Evolutionary conservation across 2,888 invertebrate species (phyloP).

Genomic region (Dynastes maya): DNA sequence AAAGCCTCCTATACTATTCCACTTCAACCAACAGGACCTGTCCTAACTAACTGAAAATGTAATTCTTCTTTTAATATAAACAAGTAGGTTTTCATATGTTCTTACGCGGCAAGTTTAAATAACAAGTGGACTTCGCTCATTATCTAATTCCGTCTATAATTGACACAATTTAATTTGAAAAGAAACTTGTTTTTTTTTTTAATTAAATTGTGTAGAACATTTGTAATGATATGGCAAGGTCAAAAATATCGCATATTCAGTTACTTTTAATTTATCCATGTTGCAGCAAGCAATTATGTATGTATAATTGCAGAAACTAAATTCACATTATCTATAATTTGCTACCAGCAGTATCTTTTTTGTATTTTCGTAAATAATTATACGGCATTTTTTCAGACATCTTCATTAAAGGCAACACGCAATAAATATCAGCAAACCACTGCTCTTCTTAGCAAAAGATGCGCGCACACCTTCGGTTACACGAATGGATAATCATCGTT

Average conservation of each 20-base stretch:
- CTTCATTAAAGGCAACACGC: conserved; percentile 35
- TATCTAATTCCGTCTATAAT: too few species aligned
- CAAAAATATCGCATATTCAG: not conserved
- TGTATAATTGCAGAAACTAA: conserved; percentile 6
- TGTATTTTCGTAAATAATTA: conserved; percentile 4
- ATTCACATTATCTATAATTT: conserved; percentile 19
- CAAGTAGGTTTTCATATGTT: too few species aligned
- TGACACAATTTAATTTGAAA: too few species aligned
- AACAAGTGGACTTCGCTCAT: too few species aligned
- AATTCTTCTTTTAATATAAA: too few species aligned
- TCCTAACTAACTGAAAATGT: too few species aligned
- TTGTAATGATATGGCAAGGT: too few species aligned
- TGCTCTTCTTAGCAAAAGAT: conserved; percentile 10
- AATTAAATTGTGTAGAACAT: conserved; percentile 22
- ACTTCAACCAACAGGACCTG: too few species aligned
- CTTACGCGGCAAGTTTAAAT: too few species aligned
- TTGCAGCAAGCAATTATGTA: conserved; percentile 7
- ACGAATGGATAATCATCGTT: conserved; percentile 57
- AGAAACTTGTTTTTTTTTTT: not conserved
- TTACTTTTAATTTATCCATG: conserved; percentile 24
- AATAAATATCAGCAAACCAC: conserved; percentile 36
- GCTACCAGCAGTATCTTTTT: not conserved
- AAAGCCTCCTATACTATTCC: too few species aligned
- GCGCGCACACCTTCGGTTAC: conserved; percentile 16
- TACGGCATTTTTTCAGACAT: conserved; percentile 1